phyloP scores from a whole-genome alignment of 2,113 vertebrate genomes.

The Zingel zingel region DNA sequence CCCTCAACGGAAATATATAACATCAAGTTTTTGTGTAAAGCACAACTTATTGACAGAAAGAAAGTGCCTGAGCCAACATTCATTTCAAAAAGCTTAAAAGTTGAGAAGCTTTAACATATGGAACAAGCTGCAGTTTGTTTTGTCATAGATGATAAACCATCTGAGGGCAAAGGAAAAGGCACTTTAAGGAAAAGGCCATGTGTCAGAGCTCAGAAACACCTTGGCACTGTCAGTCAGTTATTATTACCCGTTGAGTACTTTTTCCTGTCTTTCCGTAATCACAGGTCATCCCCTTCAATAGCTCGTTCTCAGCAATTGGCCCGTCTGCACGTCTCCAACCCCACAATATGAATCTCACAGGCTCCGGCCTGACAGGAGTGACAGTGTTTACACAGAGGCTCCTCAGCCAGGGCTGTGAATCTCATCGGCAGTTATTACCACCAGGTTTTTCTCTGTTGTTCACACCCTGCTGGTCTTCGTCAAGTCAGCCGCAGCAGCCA shows the following conservation, averaged over 20 bases:
- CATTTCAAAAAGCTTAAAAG: constrained; percentile 23
- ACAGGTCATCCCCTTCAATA: constrained; percentile 63
- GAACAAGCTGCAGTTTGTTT: constrained; percentile 44
- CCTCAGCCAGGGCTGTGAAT: constrained; percentile 57
- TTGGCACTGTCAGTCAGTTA: constrained; percentile 59
- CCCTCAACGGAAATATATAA: constrained; percentile 21
- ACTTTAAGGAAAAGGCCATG: constrained; percentile 58
- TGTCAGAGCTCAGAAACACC: constrained; percentile 61
- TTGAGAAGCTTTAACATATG: constrained; percentile 15
- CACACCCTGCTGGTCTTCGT: constrained; percentile 69
- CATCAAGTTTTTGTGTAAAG: constrained; percentile 33
- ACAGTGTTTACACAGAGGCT: constrained; percentile 78
- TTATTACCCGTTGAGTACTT: constrained; percentile 57
- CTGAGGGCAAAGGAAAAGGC: constrained; percentile 39
- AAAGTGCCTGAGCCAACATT: constrained; percentile 21
- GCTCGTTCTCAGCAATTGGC: constrained; percentile 59
- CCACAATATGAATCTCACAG: constrained; percentile 69
- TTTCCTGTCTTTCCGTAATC: constrained; percentile 66
- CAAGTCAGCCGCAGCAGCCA: constrained; percentile 47
- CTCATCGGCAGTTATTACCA: constrained; percentile 63
- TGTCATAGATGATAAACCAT: constrained; percentile 39
- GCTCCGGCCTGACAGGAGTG: constrained; percentile 63
- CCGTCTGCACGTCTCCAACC: constrained; percentile 59
- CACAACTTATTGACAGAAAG: constrained; percentile 40
- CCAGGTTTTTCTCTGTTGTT: constrained; percentile 57